Evolutionary conservation across 2,797 vertebrate genomes (phyloP).

Genomic region (Tragelaphus oryx): DNA sequence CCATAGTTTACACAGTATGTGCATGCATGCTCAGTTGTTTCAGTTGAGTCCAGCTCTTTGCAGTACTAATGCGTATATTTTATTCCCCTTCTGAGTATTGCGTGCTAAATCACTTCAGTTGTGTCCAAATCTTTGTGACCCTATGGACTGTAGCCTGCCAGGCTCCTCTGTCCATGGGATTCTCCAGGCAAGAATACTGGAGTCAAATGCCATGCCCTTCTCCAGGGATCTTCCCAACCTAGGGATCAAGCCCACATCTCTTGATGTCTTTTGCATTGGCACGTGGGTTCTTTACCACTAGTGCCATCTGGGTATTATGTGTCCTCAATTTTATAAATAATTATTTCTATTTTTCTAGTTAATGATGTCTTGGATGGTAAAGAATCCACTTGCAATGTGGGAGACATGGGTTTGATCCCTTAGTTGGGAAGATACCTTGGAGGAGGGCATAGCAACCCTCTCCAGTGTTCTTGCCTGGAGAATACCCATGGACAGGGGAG

Average conservation of each 20-base stretch:
- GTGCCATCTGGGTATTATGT: not conserved
- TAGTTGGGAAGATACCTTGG: too few relatives aligned
- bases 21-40: too few relatives aligned
- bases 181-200: not conserved
- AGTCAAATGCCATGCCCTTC: not conserved
- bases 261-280: not conserved
- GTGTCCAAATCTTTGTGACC: not conserved
- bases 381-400: not conserved
- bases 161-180: not conserved
- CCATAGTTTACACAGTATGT: too few relatives aligned
- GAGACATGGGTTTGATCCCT: not conserved
- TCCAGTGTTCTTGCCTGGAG: not conserved
- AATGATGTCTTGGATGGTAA: not conserved
- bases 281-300: not conserved
- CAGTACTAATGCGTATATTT: too few relatives aligned
- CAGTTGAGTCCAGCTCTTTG: too few relatives aligned
- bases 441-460: not conserved
- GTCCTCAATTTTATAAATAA: not conserved
- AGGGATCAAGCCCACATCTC: not conserved
- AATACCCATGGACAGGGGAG: not conserved
- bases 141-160: not conserved
- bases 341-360: not conserved
- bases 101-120: too few relatives aligned
- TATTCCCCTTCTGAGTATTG: too few relatives aligned
- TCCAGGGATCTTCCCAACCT: not conserved